A percentile compares a stretch with the other conserved stretches of the same genome.
phyloP scores from a whole-genome alignment of 2,113 vertebrate genomes.

The Channa maculata region DNA sequence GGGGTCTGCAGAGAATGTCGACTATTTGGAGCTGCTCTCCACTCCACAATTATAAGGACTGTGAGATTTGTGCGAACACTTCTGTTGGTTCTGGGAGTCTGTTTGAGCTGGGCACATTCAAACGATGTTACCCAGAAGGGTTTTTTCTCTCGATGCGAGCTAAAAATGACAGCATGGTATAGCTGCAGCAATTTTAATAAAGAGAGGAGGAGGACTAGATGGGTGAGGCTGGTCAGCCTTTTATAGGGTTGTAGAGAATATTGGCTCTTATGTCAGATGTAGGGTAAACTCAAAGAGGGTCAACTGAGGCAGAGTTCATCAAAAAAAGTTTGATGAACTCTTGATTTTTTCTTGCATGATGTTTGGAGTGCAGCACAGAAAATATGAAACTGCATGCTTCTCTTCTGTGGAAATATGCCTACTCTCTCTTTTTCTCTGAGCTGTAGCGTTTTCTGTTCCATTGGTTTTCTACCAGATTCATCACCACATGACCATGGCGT shows the following conservation, averaged over 20 bases:
- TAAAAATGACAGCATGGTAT: conserved; percentile 54
- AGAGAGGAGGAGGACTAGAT: conserved; percentile 25
- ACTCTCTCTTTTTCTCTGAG: conserved; percentile 11
- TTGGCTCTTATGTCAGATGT: conserved; percentile 40
- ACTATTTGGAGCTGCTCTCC: conserved; percentile 58
- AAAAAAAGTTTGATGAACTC: conserved; percentile 49
- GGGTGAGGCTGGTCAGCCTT: conserved; percentile 45
- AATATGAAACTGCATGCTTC: neutral
- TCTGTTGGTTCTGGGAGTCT: conserved; percentile 63
- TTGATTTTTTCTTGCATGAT: conserved; percentile 10
- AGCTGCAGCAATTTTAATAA: conserved; percentile 52
- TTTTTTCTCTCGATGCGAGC: conserved; percentile 53
- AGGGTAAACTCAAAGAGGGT: conserved; percentile 45
- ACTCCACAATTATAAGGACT: conserved; percentile 63
- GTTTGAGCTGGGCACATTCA: conserved; percentile 61
- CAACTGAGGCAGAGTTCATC: conserved; percentile 15
- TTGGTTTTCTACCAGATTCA: conserved; percentile 60
- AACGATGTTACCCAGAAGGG: conserved; percentile 69
- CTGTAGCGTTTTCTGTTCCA: conserved; percentile 44
- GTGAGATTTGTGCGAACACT: conserved; percentile 60
- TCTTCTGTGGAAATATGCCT: conserved; percentile 19
- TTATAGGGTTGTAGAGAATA: conserved; percentile 39
- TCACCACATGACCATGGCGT: conserved; percentile 50
- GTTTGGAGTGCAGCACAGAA: conserved; percentile 21
- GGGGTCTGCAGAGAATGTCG: conserved; percentile 60